Evolutionary conservation across 2,888 invertebrate species (phyloP).

Genomic region (Phyllotreta cruciferae): DNA sequence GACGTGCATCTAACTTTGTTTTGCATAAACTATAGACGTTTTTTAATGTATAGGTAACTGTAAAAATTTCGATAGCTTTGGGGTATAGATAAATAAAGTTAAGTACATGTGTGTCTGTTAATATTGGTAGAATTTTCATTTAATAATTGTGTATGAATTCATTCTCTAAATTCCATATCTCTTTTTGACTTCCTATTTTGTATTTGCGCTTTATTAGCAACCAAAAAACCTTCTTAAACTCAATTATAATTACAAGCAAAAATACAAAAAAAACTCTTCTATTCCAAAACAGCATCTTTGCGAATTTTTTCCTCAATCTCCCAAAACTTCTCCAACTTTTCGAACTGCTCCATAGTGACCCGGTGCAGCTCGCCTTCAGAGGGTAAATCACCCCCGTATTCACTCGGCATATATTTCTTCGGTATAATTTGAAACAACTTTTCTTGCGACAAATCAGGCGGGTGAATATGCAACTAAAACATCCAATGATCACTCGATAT

Average conservation of each 20-base stretch:
- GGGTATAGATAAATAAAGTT: conserved; percentile 1
- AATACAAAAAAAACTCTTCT: conserved; percentile 1
- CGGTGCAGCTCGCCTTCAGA: conserved; percentile 65
- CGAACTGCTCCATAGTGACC: conserved; percentile 56
- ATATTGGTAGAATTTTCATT: neutral
- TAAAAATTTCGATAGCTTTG: conserved; percentile 11
- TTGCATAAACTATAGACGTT: too few relatives aligned
- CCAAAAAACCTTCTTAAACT: neutral
- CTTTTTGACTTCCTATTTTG: neutral
- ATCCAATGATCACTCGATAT: neutral
- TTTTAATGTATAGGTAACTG: too few relatives aligned
- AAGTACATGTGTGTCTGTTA: neutral
- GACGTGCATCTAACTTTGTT: too few relatives aligned
- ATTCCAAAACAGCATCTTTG: conserved; percentile 27
- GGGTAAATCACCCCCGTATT: conserved; percentile 68
- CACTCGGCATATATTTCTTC: conserved; percentile 59
- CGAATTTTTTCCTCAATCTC: conserved; percentile 52
- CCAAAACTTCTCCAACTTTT: conserved; percentile 51
- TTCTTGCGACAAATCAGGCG: conserved; percentile 60
- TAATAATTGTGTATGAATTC: neutral
- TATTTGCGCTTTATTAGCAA: neutral
- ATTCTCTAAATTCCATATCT: neutral
- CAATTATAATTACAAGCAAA: too few relatives aligned
- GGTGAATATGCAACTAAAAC: conserved; percentile 68
- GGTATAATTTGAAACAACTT: conserved; percentile 64